Percentiles rank a stretch among this genome's conserved stretches.
Conservation (phyloP, 2,113 vertebrate species). For the Microtus pennsylvanicus region DNA sequence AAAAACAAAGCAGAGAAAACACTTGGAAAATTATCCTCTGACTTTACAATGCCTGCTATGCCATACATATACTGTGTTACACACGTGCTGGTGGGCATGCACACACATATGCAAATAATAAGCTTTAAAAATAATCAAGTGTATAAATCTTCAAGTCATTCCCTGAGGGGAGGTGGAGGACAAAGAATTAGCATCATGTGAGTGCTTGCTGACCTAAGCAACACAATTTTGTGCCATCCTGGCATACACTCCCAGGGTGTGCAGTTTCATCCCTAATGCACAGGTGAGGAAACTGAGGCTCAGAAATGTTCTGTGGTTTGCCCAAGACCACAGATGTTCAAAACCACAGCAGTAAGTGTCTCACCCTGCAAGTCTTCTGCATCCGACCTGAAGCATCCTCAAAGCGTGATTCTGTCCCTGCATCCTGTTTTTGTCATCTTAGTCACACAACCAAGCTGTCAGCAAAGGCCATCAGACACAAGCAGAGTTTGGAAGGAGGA, state of each 20-base stretch:
- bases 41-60: neutral
- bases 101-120: neutral
- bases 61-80: neutral
- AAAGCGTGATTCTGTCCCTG: fast-evolving
- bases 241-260: neutral
- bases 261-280: neutral
- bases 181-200: neutral
- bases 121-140: neutral
- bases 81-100: too few relatives aligned
- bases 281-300: neutral
- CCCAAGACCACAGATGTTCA: neutral
- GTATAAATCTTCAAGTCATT: too few relatives aligned
- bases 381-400: too few relatives aligned
- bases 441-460: neutral
- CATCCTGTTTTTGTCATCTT: fast-evolving
- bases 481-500: neutral
- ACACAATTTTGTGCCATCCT: fast-evolving
- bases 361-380: neutral
- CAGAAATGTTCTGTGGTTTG: neutral
- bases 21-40: neutral
- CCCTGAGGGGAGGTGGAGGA: fast-evolving
- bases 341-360: fast-evolving
- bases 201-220: fast-evolving
- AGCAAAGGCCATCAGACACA: neutral
- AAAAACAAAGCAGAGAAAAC: neutral